Evolutionary conservation across 2,113 vertebrate species (phyloP).

Genomic region (Lethenteron camtschaticum): DNA sequence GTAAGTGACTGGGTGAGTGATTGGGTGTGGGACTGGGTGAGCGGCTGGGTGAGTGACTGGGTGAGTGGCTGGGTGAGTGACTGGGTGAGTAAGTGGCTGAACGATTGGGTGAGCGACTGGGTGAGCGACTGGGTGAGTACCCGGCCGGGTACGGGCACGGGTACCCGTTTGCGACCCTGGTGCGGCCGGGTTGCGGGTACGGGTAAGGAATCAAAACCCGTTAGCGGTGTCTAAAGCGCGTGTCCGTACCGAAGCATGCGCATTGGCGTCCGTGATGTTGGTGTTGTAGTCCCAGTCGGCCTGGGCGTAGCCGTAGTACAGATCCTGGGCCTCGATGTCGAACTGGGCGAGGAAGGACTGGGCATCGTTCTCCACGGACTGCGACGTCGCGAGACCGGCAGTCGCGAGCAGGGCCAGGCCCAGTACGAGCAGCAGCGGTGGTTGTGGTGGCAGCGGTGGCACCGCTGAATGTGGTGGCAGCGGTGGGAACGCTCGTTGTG

Average conservation of each 20-base stretch:
- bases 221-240: not conserved
- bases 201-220: conserved; percentile 3
- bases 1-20: too few species aligned
- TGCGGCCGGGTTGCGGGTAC: conserved; percentile 10
- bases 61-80: too few species aligned
- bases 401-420: conserved; percentile 12
- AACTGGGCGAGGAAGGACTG: conserved; percentile 34
- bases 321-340: conserved; percentile 21
- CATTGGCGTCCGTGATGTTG: conserved; percentile 53
- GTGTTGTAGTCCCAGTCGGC: conserved; percentile 83
- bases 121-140: not conserved
- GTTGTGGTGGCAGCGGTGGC: too few species aligned
- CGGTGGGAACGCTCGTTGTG: too few species aligned
- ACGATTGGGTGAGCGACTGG: too few species aligned
- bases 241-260: conserved; percentile 43
- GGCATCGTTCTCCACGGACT: conserved; percentile 23
- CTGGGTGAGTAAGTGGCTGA: too few species aligned
- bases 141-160: conserved; percentile 7
- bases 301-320: conserved; percentile 36
- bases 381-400: conserved; percentile 12
- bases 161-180: conserved; percentile 1
- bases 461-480: too few species aligned
- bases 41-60: too few species aligned
- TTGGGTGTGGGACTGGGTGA: too few species aligned
- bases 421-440: conserved; percentile 23